Evolutionary conservation across 2,113 vertebrate species (phyloP).

Genomic region (Tringa solitaria): DNA sequence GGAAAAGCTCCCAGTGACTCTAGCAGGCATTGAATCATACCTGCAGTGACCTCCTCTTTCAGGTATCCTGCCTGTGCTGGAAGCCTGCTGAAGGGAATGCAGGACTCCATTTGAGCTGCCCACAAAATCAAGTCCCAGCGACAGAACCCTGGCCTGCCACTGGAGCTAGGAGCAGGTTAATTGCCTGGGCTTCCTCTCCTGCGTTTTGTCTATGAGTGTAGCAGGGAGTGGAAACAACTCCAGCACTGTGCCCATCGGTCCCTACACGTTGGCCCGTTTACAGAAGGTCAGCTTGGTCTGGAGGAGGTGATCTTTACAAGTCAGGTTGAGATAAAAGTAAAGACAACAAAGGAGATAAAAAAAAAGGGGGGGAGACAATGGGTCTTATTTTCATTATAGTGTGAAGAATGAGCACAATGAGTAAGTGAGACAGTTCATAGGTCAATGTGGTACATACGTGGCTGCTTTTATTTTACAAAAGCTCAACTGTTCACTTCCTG

Average conservation of each 20-base stretch:
- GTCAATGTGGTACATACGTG: background rate
- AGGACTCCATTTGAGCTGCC: background rate
- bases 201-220: background rate
- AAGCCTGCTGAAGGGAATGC: accelerated
- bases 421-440: background rate
- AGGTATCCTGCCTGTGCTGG: background rate
- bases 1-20: background rate
- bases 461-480: background rate
- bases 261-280: background rate
- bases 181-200: background rate
- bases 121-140: background rate
- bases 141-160: background rate
- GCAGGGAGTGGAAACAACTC: background rate
- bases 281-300: background rate
- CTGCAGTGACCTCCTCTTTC: background rate
- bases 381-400: background rate
- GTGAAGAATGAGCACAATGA: background rate
- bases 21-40: background rate
- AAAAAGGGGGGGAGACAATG: background rate
- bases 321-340: background rate
- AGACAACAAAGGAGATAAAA: accelerated
- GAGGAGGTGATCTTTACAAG: background rate
- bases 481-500: background rate
- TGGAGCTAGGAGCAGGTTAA: background rate
- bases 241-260: accelerated